A percentile compares a stretch with the other conserved stretches of the same genome.
phyloP scores from a whole-genome alignment of 2,797 vertebrate species.

The Poecilia wingei region DNA sequence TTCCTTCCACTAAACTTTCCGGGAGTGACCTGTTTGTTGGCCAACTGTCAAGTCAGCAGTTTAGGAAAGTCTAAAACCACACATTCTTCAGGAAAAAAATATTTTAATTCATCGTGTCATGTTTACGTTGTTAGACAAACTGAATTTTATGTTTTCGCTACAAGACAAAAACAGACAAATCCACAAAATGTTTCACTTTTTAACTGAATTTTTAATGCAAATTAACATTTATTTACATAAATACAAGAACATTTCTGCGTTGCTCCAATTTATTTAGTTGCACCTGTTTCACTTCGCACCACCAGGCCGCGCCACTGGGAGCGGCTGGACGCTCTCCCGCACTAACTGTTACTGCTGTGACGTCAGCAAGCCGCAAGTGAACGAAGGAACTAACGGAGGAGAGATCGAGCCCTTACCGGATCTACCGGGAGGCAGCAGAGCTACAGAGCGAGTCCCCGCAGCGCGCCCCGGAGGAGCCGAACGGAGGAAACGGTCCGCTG shows the following conservation, averaged over 20 bases:
- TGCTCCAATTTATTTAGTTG: not conserved
- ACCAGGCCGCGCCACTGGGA: constrained; percentile 52
- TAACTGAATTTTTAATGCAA: not conserved
- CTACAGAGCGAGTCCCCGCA: constrained; percentile 49
- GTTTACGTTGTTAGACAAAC: not conserved
- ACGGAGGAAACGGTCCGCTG: constrained; percentile 47
- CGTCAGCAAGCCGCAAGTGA: constrained; percentile 69
- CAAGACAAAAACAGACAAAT: not conserved
- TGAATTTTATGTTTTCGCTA: not conserved
- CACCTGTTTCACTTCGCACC: constrained; percentile 17
- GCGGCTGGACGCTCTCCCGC: not conserved
- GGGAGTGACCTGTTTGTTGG: not conserved
- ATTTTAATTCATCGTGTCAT: not conserved
- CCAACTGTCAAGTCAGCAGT: not conserved
- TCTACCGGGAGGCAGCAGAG: constrained; percentile 68
- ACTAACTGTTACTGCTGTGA: constrained; percentile 41
- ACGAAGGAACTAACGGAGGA: constrained; percentile 45
- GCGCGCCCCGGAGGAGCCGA: constrained; percentile 56
- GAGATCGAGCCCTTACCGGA: constrained; percentile 59
- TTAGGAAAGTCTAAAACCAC: not conserved
- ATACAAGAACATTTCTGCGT: not conserved
- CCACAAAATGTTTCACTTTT: not conserved
- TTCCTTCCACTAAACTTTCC: not conserved
- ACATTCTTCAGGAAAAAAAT: not conserved
- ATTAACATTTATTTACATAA: not conserved